Base-by-base conservation (phyloP, 2,888 invertebrate species). In the Diabrotica balteata region DNA sequence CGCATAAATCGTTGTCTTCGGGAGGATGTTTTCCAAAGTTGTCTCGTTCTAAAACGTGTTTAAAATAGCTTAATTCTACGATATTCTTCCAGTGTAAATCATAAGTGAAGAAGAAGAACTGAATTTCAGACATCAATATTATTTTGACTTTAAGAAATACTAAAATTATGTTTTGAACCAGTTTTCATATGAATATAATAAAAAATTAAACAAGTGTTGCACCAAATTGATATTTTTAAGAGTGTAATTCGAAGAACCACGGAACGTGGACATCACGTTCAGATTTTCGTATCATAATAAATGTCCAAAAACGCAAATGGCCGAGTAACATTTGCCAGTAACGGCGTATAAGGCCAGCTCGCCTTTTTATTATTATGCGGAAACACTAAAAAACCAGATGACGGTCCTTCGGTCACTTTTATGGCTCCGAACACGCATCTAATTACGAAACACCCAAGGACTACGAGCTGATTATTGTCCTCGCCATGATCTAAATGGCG, bases 311-410 rank as follows among this genome's bases (percentile, higher is more conserved):
- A 84, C 82, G 83, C 83, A 84, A 84, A 83, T 83, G 80, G 79
- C 79, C 80, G 77, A 82, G 84, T 82, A 83, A 84, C 84, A 84
- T 84, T 84, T 84, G 84, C 82, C 76, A 76, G 81, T 83, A 84
- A 84, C 83, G 80, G 83, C 83, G 80, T 80, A 80, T 78, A 76
- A 80, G 81, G 79, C 81, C 76, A 75, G 80, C 58, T 57, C 55
- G 55, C 78, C 79, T 89, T 89, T 64, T 89, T 89, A 89, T 89
- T 89, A 89, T 87, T 87, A 89, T 89, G 84, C 85, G 84, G 84
- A 84, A 84, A 84, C 84, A 81, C 80, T 85, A 85, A 89, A 89
- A 89, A 88, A 88, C 86, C 89, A 89, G 87, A 88, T 88, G 84
- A 88, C 85, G 80, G 77, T 72, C 75, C 79, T 74, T 75, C 78